Conservation (phyloP, 92 coral and sea anemone genomes). For the Montipora capitata region DNA sequence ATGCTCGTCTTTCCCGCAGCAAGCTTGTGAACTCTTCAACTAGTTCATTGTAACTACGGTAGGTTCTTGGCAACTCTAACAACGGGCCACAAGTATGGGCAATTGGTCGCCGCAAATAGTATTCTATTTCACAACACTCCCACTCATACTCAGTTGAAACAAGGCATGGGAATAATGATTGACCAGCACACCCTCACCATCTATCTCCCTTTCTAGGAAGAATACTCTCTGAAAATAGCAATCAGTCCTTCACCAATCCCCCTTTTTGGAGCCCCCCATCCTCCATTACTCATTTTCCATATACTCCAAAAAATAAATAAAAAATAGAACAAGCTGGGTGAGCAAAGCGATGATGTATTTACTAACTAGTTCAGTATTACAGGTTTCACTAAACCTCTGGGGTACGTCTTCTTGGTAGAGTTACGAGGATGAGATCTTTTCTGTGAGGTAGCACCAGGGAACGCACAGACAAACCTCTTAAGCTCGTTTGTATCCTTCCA, state of each 20-base stretch:
- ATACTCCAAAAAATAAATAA: too few species aligned
- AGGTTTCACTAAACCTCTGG: too few species aligned
- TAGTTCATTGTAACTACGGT: conserved; percentile 50
- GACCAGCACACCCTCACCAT: too few species aligned
- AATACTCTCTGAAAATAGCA: conserved; percentile 1
- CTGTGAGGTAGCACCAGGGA: too few species aligned
- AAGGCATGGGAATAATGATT: background rate
- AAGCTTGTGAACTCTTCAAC: conserved; percentile 63
- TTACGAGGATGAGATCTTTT: too few species aligned
- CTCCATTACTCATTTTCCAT: background rate
- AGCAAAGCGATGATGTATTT: too few species aligned
- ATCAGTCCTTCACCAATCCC: background rate
- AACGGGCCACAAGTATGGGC: conserved; percentile 73
- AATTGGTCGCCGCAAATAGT: conserved; percentile 44
- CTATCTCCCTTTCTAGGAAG: background rate
- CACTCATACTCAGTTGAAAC: background rate
- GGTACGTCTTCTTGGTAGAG: too few species aligned
- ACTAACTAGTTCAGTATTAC: too few species aligned
- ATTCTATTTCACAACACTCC: conserved; percentile 1
- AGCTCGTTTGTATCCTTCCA: conserved; percentile 30
- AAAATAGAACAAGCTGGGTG: too few species aligned
- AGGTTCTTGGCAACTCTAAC: conserved; percentile 65
- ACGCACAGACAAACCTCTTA: conserved; percentile 19
- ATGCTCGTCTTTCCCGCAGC: conserved; percentile 43
- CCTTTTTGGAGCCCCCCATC: background rate